Evolutionary conservation across 2,888 invertebrate genomes (phyloP), one percentile per base, ranked within the genome.

Genomic region (Epirrhoe tristata): DNA sequence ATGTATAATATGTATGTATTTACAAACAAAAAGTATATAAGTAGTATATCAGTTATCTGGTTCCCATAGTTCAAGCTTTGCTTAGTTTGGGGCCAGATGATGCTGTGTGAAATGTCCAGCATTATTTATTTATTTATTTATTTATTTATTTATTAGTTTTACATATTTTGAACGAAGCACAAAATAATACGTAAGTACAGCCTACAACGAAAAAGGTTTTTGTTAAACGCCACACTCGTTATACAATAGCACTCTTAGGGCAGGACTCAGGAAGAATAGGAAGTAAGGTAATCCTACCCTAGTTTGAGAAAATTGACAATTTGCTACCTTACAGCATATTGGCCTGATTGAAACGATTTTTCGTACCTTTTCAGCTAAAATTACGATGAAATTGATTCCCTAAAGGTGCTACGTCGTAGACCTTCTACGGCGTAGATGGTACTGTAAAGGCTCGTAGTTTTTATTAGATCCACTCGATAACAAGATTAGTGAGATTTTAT

Each of bases 221-320:
- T 43, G 39, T 43, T 12, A 0, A 12, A 43, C 12, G 39, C 39
- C 12, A 4, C 12, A 10, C 12, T 43, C 39, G 10, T 3, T 67
- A 70, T 71, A 70, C 71, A 72, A 74, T 64, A 56, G 59, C 10
- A 43, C 17, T 63, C 59, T 58, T 55, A 68, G 63, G 61, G 48
- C 10, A 46, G 72, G 54, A 64, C 17, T 64, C 52, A 39, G 63
- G 53, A 32, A 43, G 31, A 62, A 62, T 24, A 16, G 63, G n/a
- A 53, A n/a, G n/a, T 32, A 58, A 46, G 52, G 46, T 54, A 63
- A 59, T 58, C 36, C 50, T 50, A 58, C 31, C 57, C 43, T 58
- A 62, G 61, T 55, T 67, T 62, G 55, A 16, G 43, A 55, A 56
- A 55, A 53, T 66, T 53, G 66, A 46, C 57, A 36, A 58, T 50